phyloP scores from a whole-genome alignment of 2,888 invertebrate species.

The Archips crataeganus region DNA sequence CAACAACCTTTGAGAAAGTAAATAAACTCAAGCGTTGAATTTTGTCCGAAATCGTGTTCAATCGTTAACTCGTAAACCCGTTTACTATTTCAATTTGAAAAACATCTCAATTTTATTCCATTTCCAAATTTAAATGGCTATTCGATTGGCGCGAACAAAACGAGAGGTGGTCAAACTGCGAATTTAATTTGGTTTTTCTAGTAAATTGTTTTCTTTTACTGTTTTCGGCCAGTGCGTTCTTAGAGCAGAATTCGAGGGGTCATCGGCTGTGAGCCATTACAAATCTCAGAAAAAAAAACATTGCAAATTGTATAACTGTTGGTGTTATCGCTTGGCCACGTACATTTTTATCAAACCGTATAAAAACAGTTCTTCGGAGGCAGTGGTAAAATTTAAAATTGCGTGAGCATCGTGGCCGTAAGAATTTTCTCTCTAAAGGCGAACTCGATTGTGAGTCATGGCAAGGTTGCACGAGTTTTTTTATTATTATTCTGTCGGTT shows the following conservation, averaged over 20 bases:
- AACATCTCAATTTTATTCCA: background rate
- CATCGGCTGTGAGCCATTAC: slow-evolving; percentile 41
- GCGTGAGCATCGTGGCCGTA: slow-evolving; percentile 5
- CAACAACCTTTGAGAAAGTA: background rate
- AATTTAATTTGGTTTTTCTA: slow-evolving; percentile 26
- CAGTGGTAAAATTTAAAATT: slow-evolving; percentile 10
- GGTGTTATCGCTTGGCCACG: slow-evolving; percentile 38
- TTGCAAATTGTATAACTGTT: slow-evolving; percentile 39
- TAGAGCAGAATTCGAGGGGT: slow-evolving; percentile 19
- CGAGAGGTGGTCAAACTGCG: slow-evolving; percentile 21
- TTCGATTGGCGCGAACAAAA: slow-evolving; percentile 1
- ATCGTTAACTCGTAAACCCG: background rate
- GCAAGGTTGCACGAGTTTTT: slow-evolving; percentile 37
- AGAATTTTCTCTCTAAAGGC: slow-evolving; percentile 43
- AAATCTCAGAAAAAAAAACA: slow-evolving; percentile 38
- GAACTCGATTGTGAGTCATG: slow-evolving; percentile 36
- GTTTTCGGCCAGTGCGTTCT: slow-evolving; percentile 34
- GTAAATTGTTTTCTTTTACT: slow-evolving; percentile 36
- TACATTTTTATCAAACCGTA: slow-evolving; percentile 22
- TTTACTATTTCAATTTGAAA: background rate
- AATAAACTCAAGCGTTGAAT: background rate
- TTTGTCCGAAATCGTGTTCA: background rate
- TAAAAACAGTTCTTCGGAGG: background rate
- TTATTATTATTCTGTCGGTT: slow-evolving; percentile 28
- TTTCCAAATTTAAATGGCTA: slow-evolving; percentile 13